Evolutionary conservation across 2,797 vertebrate genomes (phyloP).

Genomic region (Coracias cyanogaster): DNA sequence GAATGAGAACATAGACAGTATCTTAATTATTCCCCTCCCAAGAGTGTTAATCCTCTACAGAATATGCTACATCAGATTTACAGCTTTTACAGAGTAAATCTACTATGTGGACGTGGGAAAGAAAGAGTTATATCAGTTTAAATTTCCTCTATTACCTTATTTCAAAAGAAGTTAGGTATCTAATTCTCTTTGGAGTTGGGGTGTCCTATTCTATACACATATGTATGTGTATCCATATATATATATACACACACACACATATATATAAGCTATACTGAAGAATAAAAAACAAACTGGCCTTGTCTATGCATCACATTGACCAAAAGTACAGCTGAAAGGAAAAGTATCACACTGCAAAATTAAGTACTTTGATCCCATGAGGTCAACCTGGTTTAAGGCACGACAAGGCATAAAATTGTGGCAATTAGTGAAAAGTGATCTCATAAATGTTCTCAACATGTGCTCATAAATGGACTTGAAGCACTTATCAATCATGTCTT

Average conservation of each 20-base stretch:
- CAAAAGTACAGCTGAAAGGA: neutral
- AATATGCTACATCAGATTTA: neutral
- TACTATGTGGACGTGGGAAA: neutral
- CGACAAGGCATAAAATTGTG: neutral
- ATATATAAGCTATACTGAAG: neutral
- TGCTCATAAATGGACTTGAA: neutral
- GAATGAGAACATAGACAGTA: neutral
- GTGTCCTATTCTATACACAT: neutral
- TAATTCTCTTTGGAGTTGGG: neutral
- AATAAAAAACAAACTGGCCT: neutral
- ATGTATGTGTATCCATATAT: too few relatives aligned
- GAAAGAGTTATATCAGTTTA: neutral
- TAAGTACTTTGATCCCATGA: neutral
- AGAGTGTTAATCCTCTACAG: neutral
- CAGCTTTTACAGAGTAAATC: neutral
- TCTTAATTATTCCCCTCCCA: neutral
- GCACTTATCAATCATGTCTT: neutral
- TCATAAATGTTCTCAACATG: neutral
- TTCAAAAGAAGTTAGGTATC: neutral
- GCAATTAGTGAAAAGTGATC: neutral
- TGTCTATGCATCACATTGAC: neutral
- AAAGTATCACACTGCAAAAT: neutral
- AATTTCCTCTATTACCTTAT: neutral
- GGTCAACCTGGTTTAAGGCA: neutral
- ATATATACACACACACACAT: too few relatives aligned